phyloP scores from a whole-genome alignment of 2,113 vertebrate species.

The Petrocephalus zakoni region DNA sequence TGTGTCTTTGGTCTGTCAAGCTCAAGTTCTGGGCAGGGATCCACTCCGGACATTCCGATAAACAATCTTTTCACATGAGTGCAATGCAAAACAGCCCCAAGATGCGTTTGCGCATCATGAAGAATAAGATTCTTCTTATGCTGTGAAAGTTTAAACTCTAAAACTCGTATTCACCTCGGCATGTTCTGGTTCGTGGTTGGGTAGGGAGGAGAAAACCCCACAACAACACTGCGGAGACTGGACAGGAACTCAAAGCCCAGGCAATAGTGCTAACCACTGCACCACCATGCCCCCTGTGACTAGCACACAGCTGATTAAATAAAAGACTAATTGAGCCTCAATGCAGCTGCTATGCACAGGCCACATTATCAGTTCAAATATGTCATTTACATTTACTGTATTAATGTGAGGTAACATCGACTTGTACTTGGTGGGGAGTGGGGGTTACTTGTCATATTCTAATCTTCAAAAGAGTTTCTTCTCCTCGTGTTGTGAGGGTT shows the following conservation, averaged over 20 bases:
- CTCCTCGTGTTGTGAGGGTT: not conserved
- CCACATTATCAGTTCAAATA: not conserved
- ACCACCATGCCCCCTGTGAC: not conserved
- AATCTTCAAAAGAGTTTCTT: not conserved
- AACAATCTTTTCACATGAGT: not conserved
- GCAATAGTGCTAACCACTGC: not conserved
- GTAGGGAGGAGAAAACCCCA: no score
- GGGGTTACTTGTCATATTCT: not conserved
- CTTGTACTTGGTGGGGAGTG: not conserved
- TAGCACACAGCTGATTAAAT: not conserved
- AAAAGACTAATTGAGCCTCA: not conserved
- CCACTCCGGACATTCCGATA: not conserved
- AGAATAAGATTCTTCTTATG: not conserved
- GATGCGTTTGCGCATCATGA: not conserved
- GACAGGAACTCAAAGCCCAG: not conserved
- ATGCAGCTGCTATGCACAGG: not conserved
- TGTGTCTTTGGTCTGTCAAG: not conserved
- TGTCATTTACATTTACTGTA: not conserved
- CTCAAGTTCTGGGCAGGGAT: not conserved
- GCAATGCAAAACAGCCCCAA: not conserved
- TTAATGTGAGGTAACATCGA: not conserved
- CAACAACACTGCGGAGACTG: not conserved
- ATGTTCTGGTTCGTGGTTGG: not conserved
- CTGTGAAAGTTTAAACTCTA: not conserved
- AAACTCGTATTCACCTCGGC: not conserved